Evolutionary conservation across 2,113 vertebrate species (phyloP).

Genomic region (Gobius niger): DNA sequence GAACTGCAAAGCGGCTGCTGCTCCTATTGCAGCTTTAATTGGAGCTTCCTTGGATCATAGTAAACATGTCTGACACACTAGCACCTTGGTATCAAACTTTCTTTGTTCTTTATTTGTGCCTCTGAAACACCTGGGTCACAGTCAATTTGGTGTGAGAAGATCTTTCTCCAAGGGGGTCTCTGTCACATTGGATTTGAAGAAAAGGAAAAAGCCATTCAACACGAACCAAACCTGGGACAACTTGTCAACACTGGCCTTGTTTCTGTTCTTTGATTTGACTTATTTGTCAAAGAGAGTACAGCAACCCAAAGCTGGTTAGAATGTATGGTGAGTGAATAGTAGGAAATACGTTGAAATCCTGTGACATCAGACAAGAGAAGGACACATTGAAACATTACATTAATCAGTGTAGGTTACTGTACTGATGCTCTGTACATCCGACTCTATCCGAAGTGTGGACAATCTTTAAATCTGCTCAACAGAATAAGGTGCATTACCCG

Average conservation of each 20-base stretch:
- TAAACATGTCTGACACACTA: background rate
- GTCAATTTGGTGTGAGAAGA: constrained; percentile 18
- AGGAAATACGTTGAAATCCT: no score
- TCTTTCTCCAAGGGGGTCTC: constrained; percentile 1
- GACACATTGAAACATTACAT: no score
- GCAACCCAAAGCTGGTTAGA: background rate
- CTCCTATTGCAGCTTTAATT: constrained; percentile 16
- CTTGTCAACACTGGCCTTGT: background rate
- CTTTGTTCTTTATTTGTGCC: constrained; percentile 25
- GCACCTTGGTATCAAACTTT: constrained; percentile 17
- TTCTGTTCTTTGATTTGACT: background rate
- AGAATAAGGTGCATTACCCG: constrained; percentile 45
- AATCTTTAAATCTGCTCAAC: no score
- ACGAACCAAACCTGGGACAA: background rate
- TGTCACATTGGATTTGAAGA: constrained; percentile 19
- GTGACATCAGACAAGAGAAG: no score
- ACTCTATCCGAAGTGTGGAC: no score
- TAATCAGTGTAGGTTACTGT: no score
- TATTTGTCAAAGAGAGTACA: background rate
- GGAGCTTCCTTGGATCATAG: background rate
- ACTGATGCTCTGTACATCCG: no score
- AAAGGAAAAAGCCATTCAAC: background rate
- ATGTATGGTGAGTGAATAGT: no score
- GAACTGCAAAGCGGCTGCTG: background rate
- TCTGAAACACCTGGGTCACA: constrained; percentile 8